phyloP scores from a whole-genome alignment of 2,888 invertebrate genomes.

The Cryptus viduatorius region DNA sequence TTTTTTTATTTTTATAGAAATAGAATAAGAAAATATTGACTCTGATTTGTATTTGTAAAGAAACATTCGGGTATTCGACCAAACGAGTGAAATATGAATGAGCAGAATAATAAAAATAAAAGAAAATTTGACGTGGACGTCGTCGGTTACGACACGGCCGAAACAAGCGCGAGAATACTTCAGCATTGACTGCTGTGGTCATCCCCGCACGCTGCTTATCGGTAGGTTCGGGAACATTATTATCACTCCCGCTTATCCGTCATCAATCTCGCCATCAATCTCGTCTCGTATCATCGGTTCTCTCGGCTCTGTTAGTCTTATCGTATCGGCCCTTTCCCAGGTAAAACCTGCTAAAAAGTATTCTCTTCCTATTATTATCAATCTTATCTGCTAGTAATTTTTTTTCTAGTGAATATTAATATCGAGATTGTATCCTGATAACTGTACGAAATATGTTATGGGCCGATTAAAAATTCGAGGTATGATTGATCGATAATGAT shows the following conservation, averaged over 20 bases:
- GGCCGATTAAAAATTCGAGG: background rate
- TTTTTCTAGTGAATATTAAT: background rate
- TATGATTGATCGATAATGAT: no score
- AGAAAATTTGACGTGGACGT: conserved; percentile 2
- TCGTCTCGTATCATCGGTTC: background rate
- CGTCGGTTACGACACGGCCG: conserved; percentile 18
- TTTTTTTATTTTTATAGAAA: background rate
- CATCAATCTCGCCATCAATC: no score
- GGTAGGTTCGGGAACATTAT: conserved; percentile 5
- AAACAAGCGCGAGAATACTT: conserved; percentile 29
- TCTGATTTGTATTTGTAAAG: background rate
- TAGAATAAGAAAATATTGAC: background rate
- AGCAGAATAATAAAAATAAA: background rate
- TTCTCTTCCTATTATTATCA: background rate
- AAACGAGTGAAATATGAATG: background rate
- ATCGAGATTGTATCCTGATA: background rate
- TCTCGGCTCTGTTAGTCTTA: background rate
- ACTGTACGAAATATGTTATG: background rate
- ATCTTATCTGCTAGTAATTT: background rate
- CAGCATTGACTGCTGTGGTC: conserved; percentile 45
- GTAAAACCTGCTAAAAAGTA: no score
- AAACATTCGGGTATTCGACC: background rate
- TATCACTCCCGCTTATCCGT: conserved; percentile 35
- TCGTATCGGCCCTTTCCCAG: background rate
- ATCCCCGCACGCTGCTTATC: conserved; percentile 21